phyloP scores from a whole-genome alignment of 2,888 invertebrate genomes.

The Chrysotoxum bicinctum region DNA sequence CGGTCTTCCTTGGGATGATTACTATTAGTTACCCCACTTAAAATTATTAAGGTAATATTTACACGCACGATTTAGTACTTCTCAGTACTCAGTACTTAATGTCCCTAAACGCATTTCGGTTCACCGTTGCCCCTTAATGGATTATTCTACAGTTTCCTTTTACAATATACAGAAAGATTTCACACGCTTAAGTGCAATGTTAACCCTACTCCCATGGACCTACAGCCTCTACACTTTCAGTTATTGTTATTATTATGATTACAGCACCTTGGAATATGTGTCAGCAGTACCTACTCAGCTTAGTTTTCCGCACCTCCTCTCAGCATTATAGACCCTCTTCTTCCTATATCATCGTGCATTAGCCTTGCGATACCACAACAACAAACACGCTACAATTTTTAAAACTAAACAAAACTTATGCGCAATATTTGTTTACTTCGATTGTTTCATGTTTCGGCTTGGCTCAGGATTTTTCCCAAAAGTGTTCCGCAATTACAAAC shows the following conservation, averaged over 20 bases:
- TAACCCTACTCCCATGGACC: background rate
- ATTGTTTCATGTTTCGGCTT: constrained; percentile 49
- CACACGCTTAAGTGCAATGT: background rate
- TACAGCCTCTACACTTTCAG: background rate
- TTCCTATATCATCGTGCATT: constrained; percentile 32
- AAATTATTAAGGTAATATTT: too few species aligned
- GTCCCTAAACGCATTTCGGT: too few species aligned
- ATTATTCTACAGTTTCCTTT: too few species aligned
- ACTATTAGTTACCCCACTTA: too few species aligned
- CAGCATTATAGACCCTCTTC: background rate
- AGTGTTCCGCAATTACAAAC: constrained; percentile 61
- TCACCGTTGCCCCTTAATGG: background rate
- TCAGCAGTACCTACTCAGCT: constrained; percentile 30
- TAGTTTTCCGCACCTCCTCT: background rate
- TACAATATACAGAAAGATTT: background rate
- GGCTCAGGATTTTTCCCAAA: constrained; percentile 51
- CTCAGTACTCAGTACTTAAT: too few species aligned
- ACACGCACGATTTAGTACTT: too few species aligned
- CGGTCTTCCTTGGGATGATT: too few species aligned
- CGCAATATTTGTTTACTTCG: constrained; percentile 65
- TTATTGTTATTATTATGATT: constrained; percentile 41
- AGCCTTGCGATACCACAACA: constrained; percentile 53
- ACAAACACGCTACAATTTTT: constrained; percentile 41
- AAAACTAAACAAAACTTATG: constrained; percentile 50
- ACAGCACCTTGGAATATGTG: constrained; percentile 65